phyloP scores from a whole-genome alignment of 2,888 invertebrate species.

The Rhamnusium bicolor region DNA sequence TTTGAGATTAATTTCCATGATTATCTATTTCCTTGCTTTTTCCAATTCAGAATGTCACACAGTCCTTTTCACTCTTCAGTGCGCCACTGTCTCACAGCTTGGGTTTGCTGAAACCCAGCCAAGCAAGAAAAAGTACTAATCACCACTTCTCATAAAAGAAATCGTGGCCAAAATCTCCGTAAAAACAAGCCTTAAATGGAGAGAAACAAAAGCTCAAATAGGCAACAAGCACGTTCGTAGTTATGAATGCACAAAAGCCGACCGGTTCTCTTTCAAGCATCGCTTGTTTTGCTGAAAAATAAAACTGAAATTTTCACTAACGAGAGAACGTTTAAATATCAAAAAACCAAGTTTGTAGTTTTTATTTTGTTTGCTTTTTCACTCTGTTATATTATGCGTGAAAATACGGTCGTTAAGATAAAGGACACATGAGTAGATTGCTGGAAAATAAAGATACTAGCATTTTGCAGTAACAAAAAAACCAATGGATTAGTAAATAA shows the following conservation, averaged over 20 bases:
- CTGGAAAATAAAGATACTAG: too few species aligned
- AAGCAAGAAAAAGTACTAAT: conserved; percentile 53
- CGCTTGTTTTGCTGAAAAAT: conserved; percentile 12
- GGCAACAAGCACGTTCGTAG: conserved; percentile 26
- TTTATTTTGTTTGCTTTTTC: background rate
- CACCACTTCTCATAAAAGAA: conserved; percentile 52
- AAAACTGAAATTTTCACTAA: conserved; percentile 13
- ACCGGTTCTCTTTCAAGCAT: conserved; percentile 1
- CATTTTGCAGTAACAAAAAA: too few species aligned
- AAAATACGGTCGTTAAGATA: background rate
- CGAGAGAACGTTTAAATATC: conserved; percentile 20
- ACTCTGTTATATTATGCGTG: background rate
- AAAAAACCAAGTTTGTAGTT: conserved; percentile 3
- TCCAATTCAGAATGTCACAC: background rate
- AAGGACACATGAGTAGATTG: background rate
- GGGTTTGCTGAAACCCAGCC: conserved; percentile 46
- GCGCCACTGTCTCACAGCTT: conserved; percentile 11
- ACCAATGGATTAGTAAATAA: too few species aligned
- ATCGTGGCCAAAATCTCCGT: conserved; percentile 44
- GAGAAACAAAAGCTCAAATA: conserved; percentile 29
- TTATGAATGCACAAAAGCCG: conserved; percentile 28
- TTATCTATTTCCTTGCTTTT: conserved; percentile 1
- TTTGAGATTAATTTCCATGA: background rate
- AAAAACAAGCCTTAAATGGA: conserved; percentile 37
- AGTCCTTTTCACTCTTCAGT: background rate